Evolutionary conservation across 2,888 invertebrate genomes (phyloP).

Genomic region (Azorinus chamasolen): DNA sequence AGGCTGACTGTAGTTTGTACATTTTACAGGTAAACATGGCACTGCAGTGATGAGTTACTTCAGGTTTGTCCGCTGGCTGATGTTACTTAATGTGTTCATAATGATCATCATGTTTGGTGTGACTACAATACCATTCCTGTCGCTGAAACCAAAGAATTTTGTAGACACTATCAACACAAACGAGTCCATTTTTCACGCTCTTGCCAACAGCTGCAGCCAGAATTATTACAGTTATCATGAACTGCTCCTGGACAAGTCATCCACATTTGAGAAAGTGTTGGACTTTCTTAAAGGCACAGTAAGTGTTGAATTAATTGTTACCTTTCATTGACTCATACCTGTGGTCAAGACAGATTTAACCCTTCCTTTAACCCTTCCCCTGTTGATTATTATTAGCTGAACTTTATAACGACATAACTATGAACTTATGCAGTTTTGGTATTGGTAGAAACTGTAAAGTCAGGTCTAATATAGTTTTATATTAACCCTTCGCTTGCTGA

Average conservation of each 20-base stretch:
- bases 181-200: slow-evolving; percentile 43
- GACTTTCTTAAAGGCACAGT: slow-evolving; percentile 83
- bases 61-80: slow-evolving; percentile 94
- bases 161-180: slow-evolving; percentile 40
- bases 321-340: neutral
- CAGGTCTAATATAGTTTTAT: too few relatives aligned
- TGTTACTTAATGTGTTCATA: slow-evolving; percentile 92
- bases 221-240: slow-evolving; percentile 64
- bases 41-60: slow-evolving; percentile 90
- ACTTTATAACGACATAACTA: too few relatives aligned
- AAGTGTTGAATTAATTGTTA: slow-evolving; percentile 48
- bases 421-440: too few relatives aligned
- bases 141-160: slow-evolving; percentile 80
- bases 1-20: neutral
- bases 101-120: slow-evolving; percentile 90
- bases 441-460: too few relatives aligned
- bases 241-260: slow-evolving; percentile 41
- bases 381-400: too few relatives aligned
- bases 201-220: slow-evolving; percentile 65
- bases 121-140: slow-evolving; percentile 89
- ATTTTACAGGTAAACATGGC: slow-evolving; percentile 81
- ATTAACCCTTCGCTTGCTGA: too few relatives aligned
- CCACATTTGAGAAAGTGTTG: slow-evolving; percentile 66
- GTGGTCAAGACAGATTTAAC: too few relatives aligned
- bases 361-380: too few relatives aligned